Percentiles rank a stretch among this genome's conserved stretches.
Evolutionary conservation across 2,888 invertebrate species (phyloP).

Genomic region (Mythimna albipuncta): DNA sequence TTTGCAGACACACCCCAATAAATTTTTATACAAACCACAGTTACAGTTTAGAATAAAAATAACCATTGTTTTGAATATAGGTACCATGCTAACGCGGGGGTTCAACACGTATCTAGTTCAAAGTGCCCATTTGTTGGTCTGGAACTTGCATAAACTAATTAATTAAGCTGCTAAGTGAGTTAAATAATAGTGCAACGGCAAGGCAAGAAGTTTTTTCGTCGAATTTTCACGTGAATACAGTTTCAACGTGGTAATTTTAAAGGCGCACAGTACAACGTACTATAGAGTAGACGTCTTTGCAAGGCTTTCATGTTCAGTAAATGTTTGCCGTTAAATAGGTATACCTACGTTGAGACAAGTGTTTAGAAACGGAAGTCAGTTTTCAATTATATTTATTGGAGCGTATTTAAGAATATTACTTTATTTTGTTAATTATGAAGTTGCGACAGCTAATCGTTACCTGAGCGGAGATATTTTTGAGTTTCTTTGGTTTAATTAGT

Average conservation of each 20-base stretch:
- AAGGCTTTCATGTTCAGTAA: slow-evolving; percentile 11
- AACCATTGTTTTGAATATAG: slow-evolving; percentile 42
- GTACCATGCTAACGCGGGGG: slow-evolving; percentile 14
- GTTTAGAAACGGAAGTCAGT: slow-evolving; percentile 4
- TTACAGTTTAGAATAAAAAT: slow-evolving; percentile 50
- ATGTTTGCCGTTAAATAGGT: slow-evolving; percentile 3
- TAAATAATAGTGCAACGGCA: slow-evolving; percentile 59
- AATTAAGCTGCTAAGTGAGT: slow-evolving; percentile 53
- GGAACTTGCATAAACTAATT: slow-evolving; percentile 57
- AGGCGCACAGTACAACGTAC: neutral
- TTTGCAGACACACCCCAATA: slow-evolving; percentile 35
- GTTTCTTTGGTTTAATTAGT: too few relatives aligned
- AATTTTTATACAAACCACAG: slow-evolving; percentile 49
- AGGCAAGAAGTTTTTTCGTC: slow-evolving; percentile 51
- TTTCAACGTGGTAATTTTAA: slow-evolving; percentile 38
- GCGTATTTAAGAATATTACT: neutral
- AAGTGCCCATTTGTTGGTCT: slow-evolving; percentile 54
- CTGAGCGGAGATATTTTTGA: neutral
- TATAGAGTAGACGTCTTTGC: slow-evolving; percentile 22
- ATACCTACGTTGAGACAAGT: neutral
- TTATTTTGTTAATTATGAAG: neutral
- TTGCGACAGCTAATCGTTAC: neutral
- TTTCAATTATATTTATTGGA: slow-evolving; percentile 1
- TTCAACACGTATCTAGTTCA: slow-evolving; percentile 51
- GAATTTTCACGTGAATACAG: slow-evolving; percentile 45